phyloP scores from a whole-genome alignment of 2,888 invertebrate genomes.

The Cosmia trapezina region DNA sequence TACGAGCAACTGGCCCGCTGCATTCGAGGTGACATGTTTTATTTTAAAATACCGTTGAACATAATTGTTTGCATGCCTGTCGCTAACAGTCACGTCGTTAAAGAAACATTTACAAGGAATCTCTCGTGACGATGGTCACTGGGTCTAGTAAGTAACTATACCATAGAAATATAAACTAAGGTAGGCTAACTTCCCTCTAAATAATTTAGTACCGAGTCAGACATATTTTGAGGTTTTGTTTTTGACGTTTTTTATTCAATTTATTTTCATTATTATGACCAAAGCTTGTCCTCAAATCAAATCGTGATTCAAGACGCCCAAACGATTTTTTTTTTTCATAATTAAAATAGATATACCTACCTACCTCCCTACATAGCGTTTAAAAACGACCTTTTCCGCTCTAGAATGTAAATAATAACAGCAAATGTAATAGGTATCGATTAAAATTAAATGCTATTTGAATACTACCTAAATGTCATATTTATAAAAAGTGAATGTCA shows the following conservation, averaged over 20 bases:
- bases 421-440: slow-evolving; percentile 4
- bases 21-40: slow-evolving; percentile 22
- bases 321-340: neutral
- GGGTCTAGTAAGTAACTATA: neutral
- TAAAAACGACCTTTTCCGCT: neutral
- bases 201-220: neutral
- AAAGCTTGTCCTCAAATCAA: neutral
- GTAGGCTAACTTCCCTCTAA: neutral
- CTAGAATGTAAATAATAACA: neutral
- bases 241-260: neutral
- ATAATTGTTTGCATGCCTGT: slow-evolving; percentile 15
- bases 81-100: slow-evolving; percentile 19
- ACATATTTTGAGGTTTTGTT: too few relatives aligned
- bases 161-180: too few relatives aligned
- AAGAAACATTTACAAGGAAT: slow-evolving; percentile 36
- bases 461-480: slow-evolving; percentile 28
- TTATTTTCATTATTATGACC: neutral
- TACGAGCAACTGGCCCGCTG: slow-evolving; percentile 9
- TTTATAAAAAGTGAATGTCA: slow-evolving; percentile 39
- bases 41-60: slow-evolving; percentile 38
- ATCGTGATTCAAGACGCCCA: neutral
- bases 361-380: neutral
- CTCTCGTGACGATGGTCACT: slow-evolving; percentile 12
- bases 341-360: neutral
- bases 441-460: slow-evolving; percentile 18